phyloP scores from a whole-genome alignment of 2,888 invertebrate species.

The Macropis europaea region DNA sequence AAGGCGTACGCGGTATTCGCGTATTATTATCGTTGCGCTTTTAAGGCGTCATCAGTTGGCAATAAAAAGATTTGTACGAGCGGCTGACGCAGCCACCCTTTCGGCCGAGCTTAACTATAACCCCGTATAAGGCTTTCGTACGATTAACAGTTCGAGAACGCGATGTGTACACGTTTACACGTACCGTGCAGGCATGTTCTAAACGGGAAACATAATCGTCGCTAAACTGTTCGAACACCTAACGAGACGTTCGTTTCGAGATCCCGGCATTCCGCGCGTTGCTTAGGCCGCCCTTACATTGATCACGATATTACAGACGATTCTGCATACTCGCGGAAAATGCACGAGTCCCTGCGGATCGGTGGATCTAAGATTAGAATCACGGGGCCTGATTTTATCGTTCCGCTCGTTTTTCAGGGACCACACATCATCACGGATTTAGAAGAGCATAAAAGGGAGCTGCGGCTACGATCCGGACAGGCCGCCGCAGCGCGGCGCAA shows the following conservation, averaged over 20 bases:
- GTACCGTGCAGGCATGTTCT: conserved; percentile 12
- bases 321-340: too few relatives aligned
- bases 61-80: conserved; percentile 60
- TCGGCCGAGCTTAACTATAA: conserved; percentile 53
- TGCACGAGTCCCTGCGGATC: too few relatives aligned
- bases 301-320: conserved; percentile 44
- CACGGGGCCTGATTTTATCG: too few relatives aligned
- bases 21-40: conserved; percentile 68
- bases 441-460: too few relatives aligned
- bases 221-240: conserved; percentile 67
- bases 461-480: too few relatives aligned
- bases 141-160: conserved; percentile 68
- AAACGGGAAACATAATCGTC: conserved; percentile 65
- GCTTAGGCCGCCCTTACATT: conserved; percentile 21
- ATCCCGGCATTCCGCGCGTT: conserved; percentile 56
- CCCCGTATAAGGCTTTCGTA: conserved; percentile 64
- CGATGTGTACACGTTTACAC: conserved; percentile 19
- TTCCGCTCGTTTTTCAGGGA: too few relatives aligned
- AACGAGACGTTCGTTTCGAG: conserved; percentile 66
- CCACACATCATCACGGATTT: too few relatives aligned
- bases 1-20: conserved; percentile 51
- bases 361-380: too few relatives aligned
- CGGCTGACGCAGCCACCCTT: conserved; percentile 55
- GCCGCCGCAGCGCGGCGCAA: too few relatives aligned
- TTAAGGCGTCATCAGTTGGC: conserved; percentile 66